Base-by-base conservation (phyloP, 2,113 vertebrate genomes). In the Diadophis punctatus region DNA sequence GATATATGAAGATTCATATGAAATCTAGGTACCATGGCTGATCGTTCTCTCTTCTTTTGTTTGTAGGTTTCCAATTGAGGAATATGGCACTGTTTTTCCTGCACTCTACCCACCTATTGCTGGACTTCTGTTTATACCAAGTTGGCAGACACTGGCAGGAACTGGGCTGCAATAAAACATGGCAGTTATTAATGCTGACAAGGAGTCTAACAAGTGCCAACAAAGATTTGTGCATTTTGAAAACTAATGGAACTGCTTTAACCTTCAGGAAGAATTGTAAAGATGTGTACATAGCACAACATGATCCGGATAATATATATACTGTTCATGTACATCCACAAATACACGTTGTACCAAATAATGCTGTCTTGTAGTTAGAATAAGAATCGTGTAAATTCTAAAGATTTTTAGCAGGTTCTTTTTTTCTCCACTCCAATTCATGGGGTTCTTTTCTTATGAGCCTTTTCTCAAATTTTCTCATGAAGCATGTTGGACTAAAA, bases 241-340 rank as follows among this genome's bases (percentile, higher is more conserved):
- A 98, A 98, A 98, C 98, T 98, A 98, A 98, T 98, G 98, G 90
- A 99, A 99, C 99, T 99, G 98, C 98, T 99, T 98, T 98, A 99
- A 98, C 98, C 98, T 99, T 99, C 99, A 99, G 99, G 99, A 99
- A 98, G 98, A 98, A 99, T 99, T 99, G 99, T 99, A 99, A 99
- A 99, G 99, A 99, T 97, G 96, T 99, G 99, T 99, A 99, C 98
- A 99, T 99, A 99, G 98, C 98, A 99, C 99, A 99, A 99, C 99
- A 98, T 98, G 98, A 99, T 98, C 98, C 96, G 98, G 98, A 99
- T 99, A 99, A 99, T 99, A 99, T 99, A 99, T 99, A 98, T 98
- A 97, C 98, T 97, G 97, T 98, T 98, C 97, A 97, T 98, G 96
- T 98, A 98, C 98, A 98, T 98, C 97, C 98, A 98, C 97, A 96